Percentiles rank a stretch among this genome's conserved stretches.
Evolutionary conservation across 2,888 invertebrate species (phyloP).

Genomic region (Eupithecia vulgata): DNA sequence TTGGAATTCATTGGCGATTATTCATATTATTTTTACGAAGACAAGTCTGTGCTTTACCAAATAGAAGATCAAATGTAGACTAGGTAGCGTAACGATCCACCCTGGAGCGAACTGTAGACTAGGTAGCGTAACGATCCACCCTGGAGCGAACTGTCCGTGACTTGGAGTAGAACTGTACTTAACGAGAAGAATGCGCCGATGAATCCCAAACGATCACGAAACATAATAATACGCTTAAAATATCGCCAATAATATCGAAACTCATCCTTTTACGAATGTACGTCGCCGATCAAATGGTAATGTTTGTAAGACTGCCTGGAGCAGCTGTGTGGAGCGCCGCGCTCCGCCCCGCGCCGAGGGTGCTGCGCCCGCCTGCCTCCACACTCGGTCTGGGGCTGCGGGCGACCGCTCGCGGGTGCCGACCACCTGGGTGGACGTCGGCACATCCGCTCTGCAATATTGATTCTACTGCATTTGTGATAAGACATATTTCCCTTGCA

Average conservation of each 20-base stretch:
- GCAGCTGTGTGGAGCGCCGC: no score
- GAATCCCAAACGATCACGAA: constrained; percentile 27
- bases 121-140: not conserved
- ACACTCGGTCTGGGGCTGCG: no score
- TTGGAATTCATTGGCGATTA: constrained; percentile 26
- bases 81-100: not conserved
- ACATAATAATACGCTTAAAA: constrained; percentile 44
- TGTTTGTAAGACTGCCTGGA: constrained; percentile 49
- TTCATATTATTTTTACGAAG: not conserved
- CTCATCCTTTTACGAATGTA: constrained; percentile 38
- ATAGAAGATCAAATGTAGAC: not conserved
- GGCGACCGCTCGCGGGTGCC: not conserved
- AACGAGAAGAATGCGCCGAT: constrained; percentile 22
- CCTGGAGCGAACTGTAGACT: not conserved
- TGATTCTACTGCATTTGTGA: constrained; percentile 67
- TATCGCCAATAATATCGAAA: constrained; percentile 43
- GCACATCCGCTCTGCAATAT: constrained; percentile 57
- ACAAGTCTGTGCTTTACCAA: not conserved
- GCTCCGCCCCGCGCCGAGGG: no score
- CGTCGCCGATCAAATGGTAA: constrained; percentile 52
- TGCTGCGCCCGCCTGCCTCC: no score
- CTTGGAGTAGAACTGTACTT: constrained; percentile 28
- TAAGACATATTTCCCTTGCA: constrained; percentile 63
- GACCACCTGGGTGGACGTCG: not conserved
- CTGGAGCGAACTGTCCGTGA: no score